Evolutionary conservation across 1,140 invertebrate species (phyloP), one percentile per base, ranked within the genome.

Genomic region (Drosophila lacertosa): DNA sequence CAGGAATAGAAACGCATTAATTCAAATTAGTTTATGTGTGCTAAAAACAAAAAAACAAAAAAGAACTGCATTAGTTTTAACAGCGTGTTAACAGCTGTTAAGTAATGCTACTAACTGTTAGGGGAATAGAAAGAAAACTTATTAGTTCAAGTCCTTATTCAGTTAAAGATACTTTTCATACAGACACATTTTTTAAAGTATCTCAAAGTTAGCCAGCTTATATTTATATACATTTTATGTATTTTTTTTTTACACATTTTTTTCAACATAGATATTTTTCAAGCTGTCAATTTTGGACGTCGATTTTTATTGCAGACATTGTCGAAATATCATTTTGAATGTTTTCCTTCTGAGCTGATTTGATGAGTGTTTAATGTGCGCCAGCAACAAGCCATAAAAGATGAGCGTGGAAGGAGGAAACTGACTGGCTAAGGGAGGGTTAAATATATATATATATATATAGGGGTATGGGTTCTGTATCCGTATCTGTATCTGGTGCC

Each of bases 341-440:
- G 32, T 33, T 33, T n/a, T n/a, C n/a, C n/a, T n/a, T 33, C 11
- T 45, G 20, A 24, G 51, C 13, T 74, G 65, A 66, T 78, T 74
- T 83, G 82, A 83, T 74, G 75, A 53, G 37, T 76, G 39, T 62
- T 82, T 78, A 82, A 82, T 82, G 78, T 62, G 68, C 26, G 54
- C 24, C 24, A 26, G 20, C 35, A 51, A 32, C 45, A 48, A 65
- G 37, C 10, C 24, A 65, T 47, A 62, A 53, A 37, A 32, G 42
- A n/a, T 48, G 44, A 37, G 32, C 7, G 47, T 39, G 10, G 47
- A 24, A 16, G n/a, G 24, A 35, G 32, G 20, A 26, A 33, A 40
- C 35, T 18, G 18, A 18, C 16, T 11, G 4, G 33, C 4, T 7
- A 22, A 29, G 11, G 13, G 3, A 42, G 32, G 47, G 33, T 51